Conservation (phyloP, 2,888 invertebrate genomes). For the Cataglyphis cursor region DNA sequence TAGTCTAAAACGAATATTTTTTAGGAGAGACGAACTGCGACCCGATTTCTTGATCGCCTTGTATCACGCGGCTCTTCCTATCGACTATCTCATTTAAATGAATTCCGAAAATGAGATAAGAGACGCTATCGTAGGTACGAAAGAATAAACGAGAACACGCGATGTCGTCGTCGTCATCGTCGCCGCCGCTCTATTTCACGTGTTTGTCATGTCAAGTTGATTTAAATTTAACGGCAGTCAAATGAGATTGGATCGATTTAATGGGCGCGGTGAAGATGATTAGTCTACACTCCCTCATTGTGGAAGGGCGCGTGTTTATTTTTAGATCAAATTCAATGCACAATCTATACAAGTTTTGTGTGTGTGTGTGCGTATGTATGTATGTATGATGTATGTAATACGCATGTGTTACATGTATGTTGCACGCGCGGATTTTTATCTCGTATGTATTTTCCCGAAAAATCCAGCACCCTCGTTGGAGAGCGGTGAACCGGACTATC, state of each 20-base stretch:
- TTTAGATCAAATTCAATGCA: slow-evolving; percentile 64
- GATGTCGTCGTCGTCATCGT: background rate
- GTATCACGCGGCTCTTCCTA: background rate
- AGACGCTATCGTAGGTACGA: slow-evolving; percentile 1
- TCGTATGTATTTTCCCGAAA: slow-evolving; percentile 8
- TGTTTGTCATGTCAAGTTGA: slow-evolving; percentile 60
- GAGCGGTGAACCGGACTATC: slow-evolving; percentile 10
- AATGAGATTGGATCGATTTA: slow-evolving; percentile 75
- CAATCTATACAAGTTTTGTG: background rate
- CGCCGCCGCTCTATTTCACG: slow-evolving; percentile 25
- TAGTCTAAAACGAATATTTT: slow-evolving; percentile 4
- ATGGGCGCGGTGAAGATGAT: slow-evolving; percentile 73
- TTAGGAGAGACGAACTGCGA: background rate
- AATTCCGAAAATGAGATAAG: slow-evolving; percentile 1
- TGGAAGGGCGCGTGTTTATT: slow-evolving; percentile 67
- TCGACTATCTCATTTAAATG: slow-evolving; percentile 16
- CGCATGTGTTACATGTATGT: background rate
- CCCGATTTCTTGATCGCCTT: slow-evolving; percentile 6
- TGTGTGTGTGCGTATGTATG: no score
- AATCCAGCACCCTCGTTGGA: slow-evolving; percentile 2
- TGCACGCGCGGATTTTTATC: background rate
- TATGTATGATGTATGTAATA: no score
- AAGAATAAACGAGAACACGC: slow-evolving; percentile 10
- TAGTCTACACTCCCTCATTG: slow-evolving; percentile 58
- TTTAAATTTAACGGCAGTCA: slow-evolving; percentile 65